A percentile compares a stretch with the other conserved stretches of the same genome.
Evolutionary conservation across 2,888 invertebrate genomes (phyloP).

Genomic region (Omphaloscelis lunosa): DNA sequence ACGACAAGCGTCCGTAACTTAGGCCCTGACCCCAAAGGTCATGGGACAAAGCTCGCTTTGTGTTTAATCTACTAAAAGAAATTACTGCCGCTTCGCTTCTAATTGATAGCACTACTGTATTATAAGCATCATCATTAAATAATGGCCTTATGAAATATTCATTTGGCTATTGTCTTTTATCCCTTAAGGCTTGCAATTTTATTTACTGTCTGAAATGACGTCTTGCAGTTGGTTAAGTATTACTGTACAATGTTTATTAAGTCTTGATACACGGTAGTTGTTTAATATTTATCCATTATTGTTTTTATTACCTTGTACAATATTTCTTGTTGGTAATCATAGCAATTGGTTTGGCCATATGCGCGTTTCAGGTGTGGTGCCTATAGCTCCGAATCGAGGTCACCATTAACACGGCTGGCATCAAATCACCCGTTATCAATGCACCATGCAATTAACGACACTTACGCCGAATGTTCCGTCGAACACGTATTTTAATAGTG

Average conservation of each 20-base stretch:
- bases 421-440: conserved; percentile 81
- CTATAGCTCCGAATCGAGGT: conserved; percentile 58
- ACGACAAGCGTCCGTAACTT: conserved; percentile 60
- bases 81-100: conserved; percentile 76
- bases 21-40: conserved; percentile 67
- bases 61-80: conserved; percentile 76
- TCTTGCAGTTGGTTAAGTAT: conserved; percentile 61
- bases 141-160: conserved; percentile 81
- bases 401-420: conserved; percentile 70
- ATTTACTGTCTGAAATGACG: conserved; percentile 66
- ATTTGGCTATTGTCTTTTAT: conserved; percentile 77
- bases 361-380: conserved; percentile 57
- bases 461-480: conserved; percentile 76
- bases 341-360: conserved; percentile 54
- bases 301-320: conserved; percentile 58
- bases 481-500: conserved; percentile 82
- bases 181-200: conserved; percentile 64
- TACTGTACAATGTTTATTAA: conserved; percentile 61
- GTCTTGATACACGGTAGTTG: conserved; percentile 57
- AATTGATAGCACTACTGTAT: conserved; percentile 81
- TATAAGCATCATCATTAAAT: conserved; percentile 78
- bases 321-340: conserved; percentile 55
- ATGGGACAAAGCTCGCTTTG: conserved; percentile 71
- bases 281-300: conserved; percentile 55
- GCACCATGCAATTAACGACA: conserved; percentile 78